A percentile compares a stretch with the other conserved stretches of the same genome.
These are phyloP conservation scores for Drosophila mettleri DNA, from an alignment of 2,888 invertebrate species.

Conservation along the genomic window DNA sequence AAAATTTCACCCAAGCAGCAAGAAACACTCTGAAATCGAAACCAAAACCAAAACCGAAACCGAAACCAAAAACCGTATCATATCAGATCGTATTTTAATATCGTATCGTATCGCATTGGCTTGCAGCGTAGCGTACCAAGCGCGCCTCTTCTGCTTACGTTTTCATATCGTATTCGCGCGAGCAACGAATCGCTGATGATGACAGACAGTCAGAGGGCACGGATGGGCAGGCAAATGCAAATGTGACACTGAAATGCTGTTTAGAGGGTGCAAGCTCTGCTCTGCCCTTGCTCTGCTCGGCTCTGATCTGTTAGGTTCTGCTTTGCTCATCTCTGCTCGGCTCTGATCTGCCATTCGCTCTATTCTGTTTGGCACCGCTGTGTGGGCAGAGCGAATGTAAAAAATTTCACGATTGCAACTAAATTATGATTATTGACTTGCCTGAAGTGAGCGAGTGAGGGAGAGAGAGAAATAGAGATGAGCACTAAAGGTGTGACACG, in stretches of 20 bases:
- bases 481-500: conserved; percentile 7
- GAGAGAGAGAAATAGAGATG: not conserved
- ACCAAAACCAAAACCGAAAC: conserved; percentile 27
- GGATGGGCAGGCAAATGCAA: not conserved
- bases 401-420: conserved; percentile 13
- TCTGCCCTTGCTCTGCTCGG: too few species aligned
- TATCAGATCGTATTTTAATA: conserved; percentile 8
- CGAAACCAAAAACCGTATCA: conserved; percentile 21
- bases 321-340: too few species aligned
- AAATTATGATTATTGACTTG: conserved; percentile 16
- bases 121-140: not conserved
- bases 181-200: conserved; percentile 19
- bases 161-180: not conserved
- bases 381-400: conserved; percentile 32
- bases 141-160: not conserved
- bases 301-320: too few species aligned
- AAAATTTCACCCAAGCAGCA: conserved; percentile 46
- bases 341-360: too few species aligned
- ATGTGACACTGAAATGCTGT: conserved; percentile 43
- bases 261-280: conserved; percentile 24
- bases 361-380: too few species aligned
- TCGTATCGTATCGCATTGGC: conserved; percentile 9
- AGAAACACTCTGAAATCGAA: conserved; percentile 28
- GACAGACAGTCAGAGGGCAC: conserved; percentile 1
- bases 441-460: not conserved